Conservation (phyloP, 2,113 vertebrate genomes). For the Odocoileus hemionus region DNA sequence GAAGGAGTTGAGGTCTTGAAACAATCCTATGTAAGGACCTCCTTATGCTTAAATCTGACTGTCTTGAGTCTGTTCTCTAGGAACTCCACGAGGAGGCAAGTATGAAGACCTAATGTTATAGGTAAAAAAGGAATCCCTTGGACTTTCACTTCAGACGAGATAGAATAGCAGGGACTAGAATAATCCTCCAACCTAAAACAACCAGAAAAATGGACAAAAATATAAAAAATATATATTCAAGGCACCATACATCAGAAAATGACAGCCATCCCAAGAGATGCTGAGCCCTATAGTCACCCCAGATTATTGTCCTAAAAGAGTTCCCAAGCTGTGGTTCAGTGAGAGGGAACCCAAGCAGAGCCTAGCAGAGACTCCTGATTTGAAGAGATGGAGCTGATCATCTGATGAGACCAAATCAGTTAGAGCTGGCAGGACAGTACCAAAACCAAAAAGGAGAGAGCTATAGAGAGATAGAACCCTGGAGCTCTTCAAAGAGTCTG, state of each 20-base stretch:
- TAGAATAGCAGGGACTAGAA: not conserved
- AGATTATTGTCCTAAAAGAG: not conserved
- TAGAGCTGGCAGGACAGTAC: not conserved
- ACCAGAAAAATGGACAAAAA: not conserved
- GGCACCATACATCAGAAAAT: not conserved
- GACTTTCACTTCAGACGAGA: not conserved
- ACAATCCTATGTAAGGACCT: not conserved
- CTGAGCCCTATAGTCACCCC: not conserved
- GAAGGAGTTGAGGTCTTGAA: not conserved
- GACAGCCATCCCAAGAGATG: not conserved
- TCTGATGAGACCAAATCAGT: not conserved
- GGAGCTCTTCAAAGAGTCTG: not conserved
- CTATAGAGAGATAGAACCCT: not conserved
- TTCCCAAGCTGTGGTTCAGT: not conserved
- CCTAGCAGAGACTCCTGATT: not conserved
- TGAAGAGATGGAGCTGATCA: not conserved
- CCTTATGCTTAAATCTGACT: not conserved
- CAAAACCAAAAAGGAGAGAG: not conserved
- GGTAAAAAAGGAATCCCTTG: not conserved
- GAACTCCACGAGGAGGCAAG: not conserved
- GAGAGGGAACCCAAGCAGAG: not conserved
- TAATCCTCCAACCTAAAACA: not conserved
- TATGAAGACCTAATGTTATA: not conserved
- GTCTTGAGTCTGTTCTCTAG: not conserved
- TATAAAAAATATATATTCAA: not conserved